These are phyloP conservation scores for Tromatobia lineatoria DNA, from an alignment of 2,888 invertebrate genomes.

Conservation along the genomic window DNA sequence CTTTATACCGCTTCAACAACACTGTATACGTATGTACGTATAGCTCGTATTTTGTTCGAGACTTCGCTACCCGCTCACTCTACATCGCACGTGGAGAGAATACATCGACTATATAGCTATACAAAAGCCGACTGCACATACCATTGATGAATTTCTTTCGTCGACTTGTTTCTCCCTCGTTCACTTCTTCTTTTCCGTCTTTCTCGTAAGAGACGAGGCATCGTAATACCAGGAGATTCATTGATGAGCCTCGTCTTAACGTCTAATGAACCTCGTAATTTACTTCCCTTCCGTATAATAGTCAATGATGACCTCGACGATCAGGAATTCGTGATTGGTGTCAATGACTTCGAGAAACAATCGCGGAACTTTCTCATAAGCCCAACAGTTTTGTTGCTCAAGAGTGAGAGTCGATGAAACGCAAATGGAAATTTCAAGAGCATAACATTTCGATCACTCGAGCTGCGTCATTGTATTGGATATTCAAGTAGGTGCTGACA, in stretches of 20 bases:
- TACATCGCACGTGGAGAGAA: constrained; percentile 60
- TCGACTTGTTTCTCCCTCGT: constrained; percentile 19
- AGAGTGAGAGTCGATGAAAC: not conserved
- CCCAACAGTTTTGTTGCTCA: not conserved
- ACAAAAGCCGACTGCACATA: not conserved
- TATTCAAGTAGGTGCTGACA: not conserved
- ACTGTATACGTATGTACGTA: constrained; percentile 31
- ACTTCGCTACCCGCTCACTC: constrained; percentile 33
- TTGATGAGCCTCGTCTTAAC: constrained; percentile 32
- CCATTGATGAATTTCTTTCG: constrained; percentile 67
- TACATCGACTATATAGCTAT: constrained; percentile 37
- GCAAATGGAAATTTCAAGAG: not conserved
- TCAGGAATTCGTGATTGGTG: not conserved
- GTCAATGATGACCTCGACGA: constrained; percentile 4
- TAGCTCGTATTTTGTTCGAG: constrained; percentile 40
- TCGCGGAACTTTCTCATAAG: not conserved
- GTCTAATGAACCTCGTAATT: constrained; percentile 44
- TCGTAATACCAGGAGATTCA: constrained; percentile 38
- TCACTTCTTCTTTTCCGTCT: not conserved
- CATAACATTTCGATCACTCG: not conserved
- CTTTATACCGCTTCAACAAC: constrained; percentile 37
- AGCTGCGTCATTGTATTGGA: not conserved
- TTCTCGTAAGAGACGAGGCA: not conserved
- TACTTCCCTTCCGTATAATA: constrained; percentile 33
- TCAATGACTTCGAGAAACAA: constrained; percentile 8